A percentile compares a stretch with the other conserved stretches of the same genome.
Conservation (phyloP, 2,888 invertebrate species). For the Ennomos fuscantarius region DNA sequence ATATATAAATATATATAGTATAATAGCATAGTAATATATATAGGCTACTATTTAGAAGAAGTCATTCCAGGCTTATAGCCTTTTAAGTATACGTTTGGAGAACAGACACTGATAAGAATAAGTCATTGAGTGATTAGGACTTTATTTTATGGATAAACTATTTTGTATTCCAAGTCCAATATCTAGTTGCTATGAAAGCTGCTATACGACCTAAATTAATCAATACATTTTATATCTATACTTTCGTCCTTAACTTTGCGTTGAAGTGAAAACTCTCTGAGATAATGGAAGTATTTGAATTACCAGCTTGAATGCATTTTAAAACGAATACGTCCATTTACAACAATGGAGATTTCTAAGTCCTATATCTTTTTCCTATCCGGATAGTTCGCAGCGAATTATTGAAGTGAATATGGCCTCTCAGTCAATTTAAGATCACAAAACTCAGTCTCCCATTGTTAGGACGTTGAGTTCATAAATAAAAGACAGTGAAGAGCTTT, state of each 20-base stretch:
- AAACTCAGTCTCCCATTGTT: constrained; percentile 14
- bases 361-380: constrained; percentile 4
- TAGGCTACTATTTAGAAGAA: no score
- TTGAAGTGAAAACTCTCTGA: neutral
- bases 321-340: constrained; percentile 23
- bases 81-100: no score
- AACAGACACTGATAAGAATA: no score
- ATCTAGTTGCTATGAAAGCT: no score
- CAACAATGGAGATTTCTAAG: constrained; percentile 25
- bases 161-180: no score
- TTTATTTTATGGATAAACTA: no score
- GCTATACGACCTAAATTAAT: no score
- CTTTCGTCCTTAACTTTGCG: neutral
- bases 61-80: no score
- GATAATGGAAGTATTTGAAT: constrained; percentile 10
- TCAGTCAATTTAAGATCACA: constrained; percentile 28
- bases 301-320: constrained; percentile 16
- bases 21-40: no score
- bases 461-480: constrained; percentile 17
- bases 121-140: no score
- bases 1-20: no score
- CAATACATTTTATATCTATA: no score
- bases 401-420: constrained; percentile 27
- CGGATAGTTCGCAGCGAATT: constrained; percentile 17
- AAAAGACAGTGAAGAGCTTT: constrained; percentile 21